phyloP scores from a whole-genome alignment of 2,113 vertebrate species.

The Alligator sinensis region DNA sequence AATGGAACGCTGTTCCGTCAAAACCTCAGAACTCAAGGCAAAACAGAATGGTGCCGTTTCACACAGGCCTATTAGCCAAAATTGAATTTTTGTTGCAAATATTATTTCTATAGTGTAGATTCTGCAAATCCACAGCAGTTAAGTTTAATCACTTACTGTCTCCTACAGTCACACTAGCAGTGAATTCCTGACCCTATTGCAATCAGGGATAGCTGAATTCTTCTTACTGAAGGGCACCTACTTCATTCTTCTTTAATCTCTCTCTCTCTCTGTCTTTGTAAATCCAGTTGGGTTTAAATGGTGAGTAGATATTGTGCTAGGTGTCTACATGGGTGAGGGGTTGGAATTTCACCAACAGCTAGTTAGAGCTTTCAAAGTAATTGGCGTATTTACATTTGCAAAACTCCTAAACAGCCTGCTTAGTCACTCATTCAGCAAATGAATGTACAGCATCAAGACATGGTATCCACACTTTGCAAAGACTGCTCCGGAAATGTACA shows the following conservation, averaged over 20 bases:
- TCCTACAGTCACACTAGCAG: background rate
- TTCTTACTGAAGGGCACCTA: background rate
- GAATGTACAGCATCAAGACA: slow-evolving; percentile 3
- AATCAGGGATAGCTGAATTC: background rate
- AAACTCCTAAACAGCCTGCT: background rate
- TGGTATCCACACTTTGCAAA: background rate
- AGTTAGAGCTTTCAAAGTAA: background rate
- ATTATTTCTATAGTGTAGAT: background rate
- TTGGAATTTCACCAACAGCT: background rate
- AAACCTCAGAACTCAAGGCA: too few relatives aligned
- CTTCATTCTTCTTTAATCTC: background rate
- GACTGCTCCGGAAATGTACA: slow-evolving; percentile 28
- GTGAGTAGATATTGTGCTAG: background rate
- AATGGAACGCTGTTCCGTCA: too few relatives aligned
- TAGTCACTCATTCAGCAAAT: background rate
- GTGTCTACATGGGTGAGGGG: background rate
- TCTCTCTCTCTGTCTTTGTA: background rate
- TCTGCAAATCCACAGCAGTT: background rate
- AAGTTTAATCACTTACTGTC: too few relatives aligned
- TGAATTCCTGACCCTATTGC: background rate
- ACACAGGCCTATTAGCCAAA: too few relatives aligned
- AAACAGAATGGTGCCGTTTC: too few relatives aligned
- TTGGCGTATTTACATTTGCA: background rate
- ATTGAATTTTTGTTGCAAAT: too few relatives aligned
- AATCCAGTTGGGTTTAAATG: background rate